A percentile compares a stretch with the other conserved stretches of the same genome.
Conservation (phyloP, 2,888 invertebrate genomes). For the Scaptomyza tumidula region DNA sequence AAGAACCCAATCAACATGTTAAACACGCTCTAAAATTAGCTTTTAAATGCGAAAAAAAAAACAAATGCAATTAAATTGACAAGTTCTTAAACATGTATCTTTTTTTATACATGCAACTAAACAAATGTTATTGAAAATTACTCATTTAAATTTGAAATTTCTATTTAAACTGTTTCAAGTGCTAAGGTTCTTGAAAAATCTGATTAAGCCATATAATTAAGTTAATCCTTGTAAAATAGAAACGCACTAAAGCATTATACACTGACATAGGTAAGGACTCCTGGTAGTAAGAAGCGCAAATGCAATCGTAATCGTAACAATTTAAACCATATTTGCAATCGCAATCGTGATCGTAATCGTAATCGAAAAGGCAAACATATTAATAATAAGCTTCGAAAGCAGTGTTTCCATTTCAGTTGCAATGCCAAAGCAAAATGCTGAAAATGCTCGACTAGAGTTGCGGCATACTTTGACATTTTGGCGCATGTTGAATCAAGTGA, state of each 20-base stretch:
- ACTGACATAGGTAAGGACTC: too few relatives aligned
- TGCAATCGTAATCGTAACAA: slow-evolving; percentile 1
- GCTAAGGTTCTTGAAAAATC: too few relatives aligned
- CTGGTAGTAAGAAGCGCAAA: not conserved
- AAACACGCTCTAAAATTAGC: too few relatives aligned
- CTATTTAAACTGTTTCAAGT: too few relatives aligned
- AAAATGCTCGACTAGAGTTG: slow-evolving; percentile 48
- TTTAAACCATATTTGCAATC: not conserved
- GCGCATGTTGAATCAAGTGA: slow-evolving; percentile 75
- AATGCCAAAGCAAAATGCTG: not conserved
- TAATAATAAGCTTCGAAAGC: not conserved
- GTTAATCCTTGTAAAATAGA: too few relatives aligned
- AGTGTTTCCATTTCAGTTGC: slow-evolving; percentile 6
- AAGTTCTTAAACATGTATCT: too few relatives aligned
- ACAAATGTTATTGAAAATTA: too few relatives aligned
- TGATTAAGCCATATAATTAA: too few relatives aligned
- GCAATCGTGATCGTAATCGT: slow-evolving; percentile 9
- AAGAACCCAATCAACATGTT: not conserved
- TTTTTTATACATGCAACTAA: too few relatives aligned
- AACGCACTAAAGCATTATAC: too few relatives aligned
- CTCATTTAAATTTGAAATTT: too few relatives aligned
- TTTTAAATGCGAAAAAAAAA: too few relatives aligned
- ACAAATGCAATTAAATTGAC: not conserved
- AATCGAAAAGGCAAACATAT: slow-evolving; percentile 16
- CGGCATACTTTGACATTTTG: slow-evolving; percentile 68